Base-by-base conservation (phyloP, 2,113 vertebrate genomes). In the Oreotragus oreotragus region DNA sequence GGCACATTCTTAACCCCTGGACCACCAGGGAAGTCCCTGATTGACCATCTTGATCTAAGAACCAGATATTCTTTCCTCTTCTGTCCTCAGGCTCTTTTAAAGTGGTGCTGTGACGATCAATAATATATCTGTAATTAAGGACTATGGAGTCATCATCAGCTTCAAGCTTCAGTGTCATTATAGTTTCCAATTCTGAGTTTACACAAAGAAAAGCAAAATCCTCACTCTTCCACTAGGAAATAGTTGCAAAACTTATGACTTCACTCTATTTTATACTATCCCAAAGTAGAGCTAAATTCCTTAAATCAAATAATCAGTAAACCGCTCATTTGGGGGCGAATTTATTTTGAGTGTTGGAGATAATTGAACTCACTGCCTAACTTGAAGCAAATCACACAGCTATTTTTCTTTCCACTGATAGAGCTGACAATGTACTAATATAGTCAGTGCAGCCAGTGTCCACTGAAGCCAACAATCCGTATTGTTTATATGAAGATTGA, bases 201-300 rank as follows among this genome's bases (percentile, higher is more conserved):
- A n/a, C 53, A 64, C n/a, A 1, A 96, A 90, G 21, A 58, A 89
- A 97, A 97, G 85, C 17, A 92, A 93, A 95, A 58, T 70, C 79
- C 43, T 84, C 30, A 60, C 4, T 17, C 23, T 57, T 27, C 5
- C 36, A 55, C 76, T 66, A 95, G 80, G 27, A 93, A 15, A 11
- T 45, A 92, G 28, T 95, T 81, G 43, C 17, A 79, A 83, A 92
- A n/a, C 7, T 30, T 90, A 57, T 53, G 45, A 79, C 57, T 84
- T 81, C 51, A 39, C 0, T 89, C 12, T 36, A 27, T 77, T 84
- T 96, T 90, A 39, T 47, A 55, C 86, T 62, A 83, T 62, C 27
- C 15, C 33, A 47, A 90, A 88, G 19, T 81, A 87, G 30, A 89
- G 17, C 7, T 89, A 90, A 89, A 62, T 95, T 4, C 9, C 77